phyloP scores from a whole-genome alignment of 2,888 invertebrate species.

The Limenitis camilla region DNA sequence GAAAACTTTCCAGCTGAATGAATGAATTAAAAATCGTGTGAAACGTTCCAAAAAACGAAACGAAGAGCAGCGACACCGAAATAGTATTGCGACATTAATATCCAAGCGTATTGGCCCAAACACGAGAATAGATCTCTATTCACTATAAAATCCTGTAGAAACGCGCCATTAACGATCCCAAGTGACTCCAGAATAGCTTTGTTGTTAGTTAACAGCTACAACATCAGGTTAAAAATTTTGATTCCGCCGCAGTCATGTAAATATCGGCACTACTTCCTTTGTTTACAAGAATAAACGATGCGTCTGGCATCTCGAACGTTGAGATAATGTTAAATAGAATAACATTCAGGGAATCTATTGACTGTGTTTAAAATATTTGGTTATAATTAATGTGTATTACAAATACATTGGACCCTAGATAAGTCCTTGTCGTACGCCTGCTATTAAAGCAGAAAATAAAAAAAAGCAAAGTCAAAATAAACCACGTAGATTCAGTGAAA shows the following conservation, averaged over 20 bases:
- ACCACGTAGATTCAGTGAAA: neutral
- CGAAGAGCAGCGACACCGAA: neutral
- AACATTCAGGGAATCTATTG: neutral
- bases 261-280: neutral
- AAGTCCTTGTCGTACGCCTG: no score
- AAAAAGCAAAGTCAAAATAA: neutral
- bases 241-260: neutral
- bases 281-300: constrained; percentile 3
- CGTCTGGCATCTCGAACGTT: neutral
- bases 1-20: neutral
- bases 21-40: neutral
- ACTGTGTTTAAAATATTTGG: neutral
- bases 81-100: neutral
- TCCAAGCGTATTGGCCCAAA: neutral
- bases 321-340: neutral
- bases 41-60: neutral
- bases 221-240: neutral
- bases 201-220: neutral
- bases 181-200: neutral
- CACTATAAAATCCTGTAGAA: constrained; percentile 6
- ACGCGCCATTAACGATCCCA: neutral
- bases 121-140: constrained; percentile 10
- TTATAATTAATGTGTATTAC: no score
- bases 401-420: no score
- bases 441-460: no score